These are phyloP conservation scores for Tragelaphus eurycerus DNA, from an alignment of 2,797 vertebrate genomes.

Conservation along the genomic window DNA sequence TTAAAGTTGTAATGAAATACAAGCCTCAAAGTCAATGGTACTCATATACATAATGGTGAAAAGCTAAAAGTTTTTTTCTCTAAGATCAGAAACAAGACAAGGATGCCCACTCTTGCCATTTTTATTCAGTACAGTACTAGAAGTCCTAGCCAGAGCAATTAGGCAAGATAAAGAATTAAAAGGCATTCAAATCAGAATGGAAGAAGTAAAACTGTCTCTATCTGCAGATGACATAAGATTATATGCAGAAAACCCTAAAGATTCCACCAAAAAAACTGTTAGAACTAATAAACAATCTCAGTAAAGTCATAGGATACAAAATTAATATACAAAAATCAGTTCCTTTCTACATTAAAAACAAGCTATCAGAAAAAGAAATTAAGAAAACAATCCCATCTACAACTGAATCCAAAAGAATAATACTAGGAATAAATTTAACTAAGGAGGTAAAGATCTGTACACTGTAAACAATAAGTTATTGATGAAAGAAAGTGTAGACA, in stretches of 20 bases:
- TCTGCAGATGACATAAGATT: neutral
- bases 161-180: neutral
- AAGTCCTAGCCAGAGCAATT: neutral
- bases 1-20: neutral
- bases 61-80: neutral
- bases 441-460: neutral
- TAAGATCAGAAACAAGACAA: neutral
- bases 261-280: neutral
- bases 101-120: neutral
- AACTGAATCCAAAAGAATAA: neutral
- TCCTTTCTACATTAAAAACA: neutral
- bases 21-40: neutral
- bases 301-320: neutral
- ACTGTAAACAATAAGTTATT: neutral
- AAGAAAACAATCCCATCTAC: neutral
- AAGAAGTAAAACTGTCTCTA: neutral
- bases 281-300: neutral
- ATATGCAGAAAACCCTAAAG: neutral
- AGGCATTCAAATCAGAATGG: neutral
- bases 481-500: neutral
- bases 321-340: neutral
- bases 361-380: neutral
- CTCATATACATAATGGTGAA: neutral
- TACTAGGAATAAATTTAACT: neutral
- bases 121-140: neutral